Percentiles rank a stretch among this genome's conserved stretches.
Conservation (phyloP, 2,888 invertebrate species). For the Cheilosia vulpina region DNA sequence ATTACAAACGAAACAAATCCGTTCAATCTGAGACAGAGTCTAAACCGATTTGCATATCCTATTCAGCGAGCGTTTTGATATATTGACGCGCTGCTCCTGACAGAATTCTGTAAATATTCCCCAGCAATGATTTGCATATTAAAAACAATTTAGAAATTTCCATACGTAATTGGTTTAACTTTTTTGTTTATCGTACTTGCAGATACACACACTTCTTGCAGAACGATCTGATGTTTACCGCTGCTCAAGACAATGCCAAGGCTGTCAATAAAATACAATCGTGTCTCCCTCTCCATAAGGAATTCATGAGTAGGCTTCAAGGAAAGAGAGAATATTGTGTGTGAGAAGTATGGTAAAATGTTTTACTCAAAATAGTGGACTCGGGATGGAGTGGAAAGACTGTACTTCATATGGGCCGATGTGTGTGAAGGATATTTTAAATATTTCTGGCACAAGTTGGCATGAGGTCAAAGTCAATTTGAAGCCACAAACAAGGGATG, state of each 20-base stretch:
- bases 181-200: conserved; percentile 36
- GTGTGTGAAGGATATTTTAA: no score
- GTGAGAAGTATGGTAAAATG: no score
- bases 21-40: neutral
- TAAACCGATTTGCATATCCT: conserved; percentile 35
- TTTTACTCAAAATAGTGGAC: no score
- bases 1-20: neutral
- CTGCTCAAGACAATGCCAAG: neutral
- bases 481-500: no score
- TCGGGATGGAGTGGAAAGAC: no score
- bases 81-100: conserved; percentile 12
- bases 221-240: conserved; percentile 9
- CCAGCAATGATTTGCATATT: conserved; percentile 33
- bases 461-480: no score
- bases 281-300: no score
- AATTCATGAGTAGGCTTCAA: neutral
- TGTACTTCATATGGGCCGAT: no score
- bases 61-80: conserved; percentile 22
- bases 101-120: conserved; percentile 4
- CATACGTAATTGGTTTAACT: conserved; percentile 55
- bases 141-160: conserved; percentile 56
- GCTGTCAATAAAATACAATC: conserved; percentile 2
- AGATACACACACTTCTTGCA: neutral
- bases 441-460: no score
- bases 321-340: no score